These are phyloP conservation scores for Poliocrania exsul DNA, from an alignment of 2,797 vertebrate genomes.

Conservation along the genomic window DNA sequence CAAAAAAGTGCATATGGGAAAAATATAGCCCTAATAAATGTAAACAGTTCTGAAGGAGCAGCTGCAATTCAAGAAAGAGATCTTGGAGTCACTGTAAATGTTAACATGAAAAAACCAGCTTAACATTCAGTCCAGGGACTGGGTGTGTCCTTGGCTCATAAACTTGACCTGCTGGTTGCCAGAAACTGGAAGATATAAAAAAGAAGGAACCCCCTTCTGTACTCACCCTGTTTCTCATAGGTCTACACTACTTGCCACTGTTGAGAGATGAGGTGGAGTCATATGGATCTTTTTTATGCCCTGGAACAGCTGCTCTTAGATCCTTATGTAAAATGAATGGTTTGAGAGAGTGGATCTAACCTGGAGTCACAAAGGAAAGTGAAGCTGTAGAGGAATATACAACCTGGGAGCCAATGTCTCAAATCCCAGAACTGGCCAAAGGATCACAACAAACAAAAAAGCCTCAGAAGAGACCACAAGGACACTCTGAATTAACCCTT, in stretches of 20 bases:
- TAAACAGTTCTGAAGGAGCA: background rate
- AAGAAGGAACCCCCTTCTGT: background rate
- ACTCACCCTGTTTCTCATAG: conserved; percentile 7
- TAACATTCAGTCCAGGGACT: conserved; percentile 4
- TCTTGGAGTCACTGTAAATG: background rate
- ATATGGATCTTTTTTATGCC: background rate
- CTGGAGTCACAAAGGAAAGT: conserved; percentile 22
- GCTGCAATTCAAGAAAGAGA: background rate
- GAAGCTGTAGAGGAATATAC: background rate
- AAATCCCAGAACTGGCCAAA: background rate
- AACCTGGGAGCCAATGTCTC: background rate
- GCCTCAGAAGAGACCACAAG: background rate
- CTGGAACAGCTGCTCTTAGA: background rate
- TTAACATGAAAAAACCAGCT: background rate
- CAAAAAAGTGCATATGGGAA: background rate
- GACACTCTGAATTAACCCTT: background rate
- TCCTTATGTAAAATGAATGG: background rate
- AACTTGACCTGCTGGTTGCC: background rate
- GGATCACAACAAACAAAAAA: background rate
- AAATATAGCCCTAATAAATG: background rate
- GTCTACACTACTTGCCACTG: background rate
- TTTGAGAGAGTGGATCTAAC: background rate
- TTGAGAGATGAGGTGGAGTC: background rate
- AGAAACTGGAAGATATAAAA: conserved; percentile 2
- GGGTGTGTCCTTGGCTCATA: conserved; percentile 30